Conservation (phyloP, 2,888 invertebrate species). For the Pachliopta kotzebuea region DNA sequence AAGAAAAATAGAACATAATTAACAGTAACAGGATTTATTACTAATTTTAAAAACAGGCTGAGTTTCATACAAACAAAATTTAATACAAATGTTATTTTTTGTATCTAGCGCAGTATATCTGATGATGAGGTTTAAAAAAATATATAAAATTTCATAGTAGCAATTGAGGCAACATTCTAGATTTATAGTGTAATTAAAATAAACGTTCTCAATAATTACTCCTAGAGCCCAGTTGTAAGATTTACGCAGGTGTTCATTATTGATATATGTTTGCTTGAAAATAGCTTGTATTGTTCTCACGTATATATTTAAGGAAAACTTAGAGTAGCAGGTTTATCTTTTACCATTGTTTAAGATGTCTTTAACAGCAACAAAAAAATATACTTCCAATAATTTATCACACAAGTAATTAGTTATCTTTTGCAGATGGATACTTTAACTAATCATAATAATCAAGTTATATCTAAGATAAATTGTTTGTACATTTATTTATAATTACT, state of each 20-base stretch:
- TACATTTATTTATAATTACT: no score
- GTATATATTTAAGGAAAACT: neutral
- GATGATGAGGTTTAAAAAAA: neutral
- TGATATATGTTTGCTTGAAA: slow-evolving; percentile 11
- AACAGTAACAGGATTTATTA: no score
- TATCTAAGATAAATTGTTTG: no score
- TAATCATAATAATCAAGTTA: no score
- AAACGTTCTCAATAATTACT: slow-evolving; percentile 11
- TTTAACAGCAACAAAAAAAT: no score
- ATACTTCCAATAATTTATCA: no score
- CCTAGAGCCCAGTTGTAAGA: neutral
- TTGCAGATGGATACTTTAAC: no score
- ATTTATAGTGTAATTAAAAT: slow-evolving; percentile 11
- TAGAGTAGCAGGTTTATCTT: no score
- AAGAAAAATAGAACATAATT: no score
- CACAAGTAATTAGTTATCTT: no score
- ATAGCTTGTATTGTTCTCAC: neutral
- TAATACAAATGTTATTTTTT: neutral
- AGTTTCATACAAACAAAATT: neutral
- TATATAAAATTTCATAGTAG: neutral
- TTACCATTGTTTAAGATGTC: no score
- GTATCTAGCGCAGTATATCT: neutral
- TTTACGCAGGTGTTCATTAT: slow-evolving; percentile 1
- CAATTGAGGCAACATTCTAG: slow-evolving; percentile 2
- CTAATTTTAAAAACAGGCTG: no score